A percentile compares a stretch with the other conserved stretches of the same genome.
Conservation (phyloP, 2,888 invertebrate species). For the Scaptomyza tumidula region DNA sequence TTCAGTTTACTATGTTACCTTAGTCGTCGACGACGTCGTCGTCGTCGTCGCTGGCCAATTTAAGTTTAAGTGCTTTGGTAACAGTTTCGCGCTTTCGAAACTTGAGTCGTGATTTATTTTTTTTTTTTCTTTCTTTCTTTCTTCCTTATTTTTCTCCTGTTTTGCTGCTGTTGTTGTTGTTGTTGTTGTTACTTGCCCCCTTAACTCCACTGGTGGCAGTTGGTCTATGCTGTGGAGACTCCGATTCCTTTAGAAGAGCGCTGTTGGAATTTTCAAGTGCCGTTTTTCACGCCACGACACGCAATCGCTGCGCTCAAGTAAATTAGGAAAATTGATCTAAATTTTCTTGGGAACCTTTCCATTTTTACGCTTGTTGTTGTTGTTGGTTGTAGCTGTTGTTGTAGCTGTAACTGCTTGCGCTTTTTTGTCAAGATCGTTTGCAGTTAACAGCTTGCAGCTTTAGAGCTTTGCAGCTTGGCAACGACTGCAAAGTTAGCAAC, state of each 20-base stretch:
- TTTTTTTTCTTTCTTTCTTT: slow-evolving; percentile 34
- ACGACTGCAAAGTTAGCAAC: slow-evolving; percentile 2
- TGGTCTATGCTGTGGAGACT: slow-evolving; percentile 9
- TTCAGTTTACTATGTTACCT: slow-evolving; percentile 60
- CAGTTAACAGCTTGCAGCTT: slow-evolving; percentile 17
- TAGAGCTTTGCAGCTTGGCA: slow-evolving; percentile 1
- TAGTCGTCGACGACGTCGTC: slow-evolving; percentile 49
- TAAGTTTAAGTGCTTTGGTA: slow-evolving; percentile 81
- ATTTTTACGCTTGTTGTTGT: slow-evolving; percentile 37
- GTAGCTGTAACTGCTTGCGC: slow-evolving; percentile 28
- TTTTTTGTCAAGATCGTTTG: slow-evolving; percentile 57
- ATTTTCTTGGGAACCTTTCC: slow-evolving; percentile 79
- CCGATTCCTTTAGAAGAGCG: slow-evolving; percentile 42
- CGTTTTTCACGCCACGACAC: slow-evolving; percentile 81
- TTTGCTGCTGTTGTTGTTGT: neutral
- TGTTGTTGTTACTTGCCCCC: slow-evolving; percentile 4
- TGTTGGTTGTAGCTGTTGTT: slow-evolving; percentile 17
- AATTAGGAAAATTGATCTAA: slow-evolving; percentile 80
- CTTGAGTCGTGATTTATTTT: slow-evolving; percentile 81
- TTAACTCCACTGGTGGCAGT: slow-evolving; percentile 20
- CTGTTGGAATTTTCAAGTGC: slow-evolving; percentile 73
- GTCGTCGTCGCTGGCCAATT: slow-evolving; percentile 72
- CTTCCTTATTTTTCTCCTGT: slow-evolving; percentile 25
- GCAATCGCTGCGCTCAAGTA: slow-evolving; percentile 78
- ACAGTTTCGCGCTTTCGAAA: slow-evolving; percentile 81